Evolutionary conservation across 2,888 invertebrate species (phyloP).

Genomic region (Napeogenes sylphis): DNA sequence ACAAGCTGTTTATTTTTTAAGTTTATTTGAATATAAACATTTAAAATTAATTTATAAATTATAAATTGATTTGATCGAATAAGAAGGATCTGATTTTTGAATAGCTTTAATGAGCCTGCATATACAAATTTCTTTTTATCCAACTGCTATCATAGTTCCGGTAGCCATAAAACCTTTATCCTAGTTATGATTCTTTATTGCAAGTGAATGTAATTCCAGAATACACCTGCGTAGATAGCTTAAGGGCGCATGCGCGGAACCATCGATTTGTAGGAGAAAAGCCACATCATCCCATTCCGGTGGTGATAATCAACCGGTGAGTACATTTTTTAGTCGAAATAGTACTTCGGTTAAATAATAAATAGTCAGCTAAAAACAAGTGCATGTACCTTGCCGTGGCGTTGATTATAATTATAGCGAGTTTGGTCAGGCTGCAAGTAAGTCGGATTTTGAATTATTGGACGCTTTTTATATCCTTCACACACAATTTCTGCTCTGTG

Average conservation of each 20-base stretch:
- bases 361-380: conserved; percentile 44
- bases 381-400: conserved; percentile 75
- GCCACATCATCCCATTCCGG: conserved; percentile 47
- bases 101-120: neutral
- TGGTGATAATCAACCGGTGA: conserved; percentile 59
- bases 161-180: neutral
- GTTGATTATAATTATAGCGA: conserved; percentile 69
- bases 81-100: too few species aligned
- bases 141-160: neutral
- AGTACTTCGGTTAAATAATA: conserved; percentile 30
- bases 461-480: conserved; percentile 35
- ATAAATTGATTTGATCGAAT: too few species aligned
- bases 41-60: too few species aligned
- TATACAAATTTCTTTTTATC: neutral
- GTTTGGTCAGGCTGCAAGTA: conserved; percentile 72
- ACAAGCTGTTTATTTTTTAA: too few species aligned
- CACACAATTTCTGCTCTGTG: conserved; percentile 28
- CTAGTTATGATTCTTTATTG: neutral
- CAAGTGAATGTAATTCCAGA: conserved; percentile 18
- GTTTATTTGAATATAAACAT: too few species aligned
- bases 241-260: conserved; percentile 52
- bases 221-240: conserved; percentile 23
- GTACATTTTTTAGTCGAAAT: conserved; percentile 42
- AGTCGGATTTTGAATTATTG: conserved; percentile 42
- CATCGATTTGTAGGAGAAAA: conserved; percentile 46